Percentiles rank a stretch among this genome's conserved stretches.
Evolutionary conservation across 2,113 vertebrate genomes (phyloP).

Genomic region (Eclectus roratus): DNA sequence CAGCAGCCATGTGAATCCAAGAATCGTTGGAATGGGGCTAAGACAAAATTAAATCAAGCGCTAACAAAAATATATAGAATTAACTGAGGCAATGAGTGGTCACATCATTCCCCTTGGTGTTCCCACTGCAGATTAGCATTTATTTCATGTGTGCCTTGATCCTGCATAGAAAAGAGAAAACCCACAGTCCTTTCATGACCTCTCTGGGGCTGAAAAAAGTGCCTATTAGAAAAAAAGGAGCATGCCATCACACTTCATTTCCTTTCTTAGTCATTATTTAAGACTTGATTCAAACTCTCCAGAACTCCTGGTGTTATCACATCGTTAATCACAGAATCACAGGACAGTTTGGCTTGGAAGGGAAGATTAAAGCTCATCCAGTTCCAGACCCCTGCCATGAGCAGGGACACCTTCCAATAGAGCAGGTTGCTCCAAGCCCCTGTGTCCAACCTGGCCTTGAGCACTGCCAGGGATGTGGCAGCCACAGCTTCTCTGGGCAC

Average conservation of each 20-base stretch:
- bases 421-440: background rate
- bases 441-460: background rate
- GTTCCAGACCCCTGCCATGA: background rate
- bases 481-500: background rate
- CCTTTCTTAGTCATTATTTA: background rate
- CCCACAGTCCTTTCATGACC: fast-evolving
- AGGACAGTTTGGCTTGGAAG: background rate
- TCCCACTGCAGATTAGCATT: background rate
- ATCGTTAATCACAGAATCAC: background rate
- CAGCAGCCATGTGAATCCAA: background rate
- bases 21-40: background rate
- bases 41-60: background rate
- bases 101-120: background rate
- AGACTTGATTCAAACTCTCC: background rate
- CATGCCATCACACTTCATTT: background rate
- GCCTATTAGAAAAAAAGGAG: background rate
- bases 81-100: background rate
- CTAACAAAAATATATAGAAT: background rate
- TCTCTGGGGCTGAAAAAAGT: background rate
- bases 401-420: background rate
- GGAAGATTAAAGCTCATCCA: background rate
- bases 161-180: background rate
- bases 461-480: background rate
- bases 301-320: background rate
- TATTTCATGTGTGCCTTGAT: background rate